Conservation (phyloP, 2,888 invertebrate species). For the Chromoteleia sp. region DNA sequence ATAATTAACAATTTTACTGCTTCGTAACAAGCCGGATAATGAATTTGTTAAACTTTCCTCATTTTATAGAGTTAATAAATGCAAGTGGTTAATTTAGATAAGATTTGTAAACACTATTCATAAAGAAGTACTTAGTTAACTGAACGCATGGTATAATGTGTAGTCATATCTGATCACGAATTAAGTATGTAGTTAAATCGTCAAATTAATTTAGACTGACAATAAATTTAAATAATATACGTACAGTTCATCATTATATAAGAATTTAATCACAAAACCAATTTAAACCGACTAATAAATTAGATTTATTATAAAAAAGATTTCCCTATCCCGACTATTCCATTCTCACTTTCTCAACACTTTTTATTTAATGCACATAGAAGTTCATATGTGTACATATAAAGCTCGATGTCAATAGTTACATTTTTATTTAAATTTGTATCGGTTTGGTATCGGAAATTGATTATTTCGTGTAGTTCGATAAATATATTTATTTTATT, state of each 20-base stretch:
- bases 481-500: background rate
- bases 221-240: conserved; percentile 1
- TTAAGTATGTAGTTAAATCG: conserved; percentile 1
- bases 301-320: too few species aligned
- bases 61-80: too few species aligned
- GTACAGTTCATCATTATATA: background rate
- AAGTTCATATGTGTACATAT: too few species aligned
- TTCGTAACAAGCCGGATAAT: too few species aligned
- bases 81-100: conserved; percentile 8
- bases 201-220: background rate
- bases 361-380: too few species aligned
- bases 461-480: background rate
- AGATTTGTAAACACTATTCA: conserved; percentile 5
- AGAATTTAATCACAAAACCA: background rate
- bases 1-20: too few species aligned
- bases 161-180: conserved; percentile 14
- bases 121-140: conserved; percentile 13
- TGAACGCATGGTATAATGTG: conserved; percentile 10
- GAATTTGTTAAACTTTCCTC: too few species aligned
- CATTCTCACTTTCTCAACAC: too few species aligned
- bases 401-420: too few species aligned
- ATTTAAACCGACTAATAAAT: background rate
- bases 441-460: too few species aligned
- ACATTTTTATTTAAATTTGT: too few species aligned
- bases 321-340: too few species aligned